Evolutionary conservation across 1,140 invertebrate genomes (phyloP), one percentile per base, ranked within the genome.

Genomic region (Dermatophagoides farinae): DNA sequence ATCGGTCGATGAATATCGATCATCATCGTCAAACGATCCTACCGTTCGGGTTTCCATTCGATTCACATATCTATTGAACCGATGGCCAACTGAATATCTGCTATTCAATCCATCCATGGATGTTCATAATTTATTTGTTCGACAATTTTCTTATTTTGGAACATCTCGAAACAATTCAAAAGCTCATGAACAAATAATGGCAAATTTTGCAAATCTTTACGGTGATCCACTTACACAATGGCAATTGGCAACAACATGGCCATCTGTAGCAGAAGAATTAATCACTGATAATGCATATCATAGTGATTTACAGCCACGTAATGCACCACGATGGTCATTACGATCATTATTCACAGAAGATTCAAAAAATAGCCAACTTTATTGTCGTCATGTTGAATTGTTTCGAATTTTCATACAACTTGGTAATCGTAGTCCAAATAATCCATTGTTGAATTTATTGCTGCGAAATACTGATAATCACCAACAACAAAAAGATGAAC

Each of bases 241-340:
- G 31, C 75, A 82, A 62, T 71, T 95, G 4, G 83, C 82, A 68
- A 81, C 84, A n/a, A 84, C 83, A 10, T 97, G 91, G 91, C 83
- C 83, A 2, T 77, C 81, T 69, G 74, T 95, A 51, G 79, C 81
- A 5, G 89, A 93, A 70, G 82, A 85, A 70, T 79, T 86, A 38
- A 80, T 93, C 37, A 80, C 90, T 1, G 91, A 96, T 68, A 61
- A 47, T 37, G 43, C 46, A 44, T 60, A 46, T 64, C 67, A 31
- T 70, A 84, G 83, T 43, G 86, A 93, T 73, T 81, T 96, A 66
- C 81, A 90, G 68, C 87, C 90, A 11, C 72, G 83, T 25, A 78
- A 84, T 66, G 88, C 91, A 25, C 83, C 84, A 0, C 77, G 81
- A 62, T 95, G 90, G 77, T 71, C 71, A 44, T 70, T 76, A 53